Evolutionary conservation across 1,140 invertebrate species (phyloP).

Genomic region (Zaprionus ornatus): DNA sequence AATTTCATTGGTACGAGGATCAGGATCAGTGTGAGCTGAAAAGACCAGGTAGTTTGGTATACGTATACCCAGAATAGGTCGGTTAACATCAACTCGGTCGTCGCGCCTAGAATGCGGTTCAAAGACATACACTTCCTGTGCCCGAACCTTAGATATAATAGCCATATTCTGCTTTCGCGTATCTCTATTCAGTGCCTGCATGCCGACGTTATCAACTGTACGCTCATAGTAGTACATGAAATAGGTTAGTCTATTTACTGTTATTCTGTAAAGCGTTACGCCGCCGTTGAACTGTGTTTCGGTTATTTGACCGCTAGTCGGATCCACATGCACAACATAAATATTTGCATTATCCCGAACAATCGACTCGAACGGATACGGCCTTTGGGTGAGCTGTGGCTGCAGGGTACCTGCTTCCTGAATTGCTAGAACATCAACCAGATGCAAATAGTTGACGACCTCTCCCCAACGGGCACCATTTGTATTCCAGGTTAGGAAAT

Average conservation of each 20-base stretch:
- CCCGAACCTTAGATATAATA: neutral
- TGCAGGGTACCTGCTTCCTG: neutral
- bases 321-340: neutral
- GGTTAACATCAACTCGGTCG: neutral
- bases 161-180: neutral
- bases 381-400: too few relatives aligned
- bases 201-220: neutral
- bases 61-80: neutral
- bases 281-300: neutral
- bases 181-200: neutral
- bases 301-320: too few relatives aligned
- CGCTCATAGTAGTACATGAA: slow-evolving; percentile 1
- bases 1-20: neutral
- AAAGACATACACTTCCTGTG: neutral
- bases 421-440: neutral
- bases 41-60: neutral
- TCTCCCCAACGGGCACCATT: neutral
- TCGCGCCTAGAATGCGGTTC: neutral
- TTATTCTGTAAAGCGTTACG: neutral
- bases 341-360: too few relatives aligned
- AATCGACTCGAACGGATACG: too few relatives aligned
- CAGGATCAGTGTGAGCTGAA: neutral
- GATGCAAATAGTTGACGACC: neutral
- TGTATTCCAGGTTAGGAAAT: neutral
- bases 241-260: neutral